Evolutionary conservation across 1,140 invertebrate genomes (phyloP).

Genomic region (Drepana arcuata): DNA sequence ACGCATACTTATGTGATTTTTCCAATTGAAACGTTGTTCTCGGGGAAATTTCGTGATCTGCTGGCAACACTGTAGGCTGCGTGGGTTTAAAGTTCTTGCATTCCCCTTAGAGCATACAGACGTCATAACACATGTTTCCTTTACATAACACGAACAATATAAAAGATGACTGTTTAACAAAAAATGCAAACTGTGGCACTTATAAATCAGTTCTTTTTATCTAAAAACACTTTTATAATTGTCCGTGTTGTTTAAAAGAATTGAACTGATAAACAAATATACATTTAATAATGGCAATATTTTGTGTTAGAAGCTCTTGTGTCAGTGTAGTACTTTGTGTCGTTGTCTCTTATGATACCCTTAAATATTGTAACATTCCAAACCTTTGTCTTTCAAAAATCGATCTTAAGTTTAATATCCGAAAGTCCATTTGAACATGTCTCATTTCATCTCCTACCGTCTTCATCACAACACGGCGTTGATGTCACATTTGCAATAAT

Average conservation of each 20-base stretch:
- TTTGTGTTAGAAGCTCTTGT: conserved; percentile 37
- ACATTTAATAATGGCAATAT: conserved; percentile 20
- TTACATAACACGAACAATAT: no score
- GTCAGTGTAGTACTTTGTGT: conserved; percentile 29
- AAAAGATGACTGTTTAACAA: no score
- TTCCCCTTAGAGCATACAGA: no score
- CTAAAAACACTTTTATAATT: conserved; percentile 13
- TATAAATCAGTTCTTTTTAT: conserved; percentile 26
- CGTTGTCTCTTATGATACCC: conserved; percentile 40
- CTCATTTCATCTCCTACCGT: no score
- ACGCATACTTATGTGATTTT: conserved; percentile 29
- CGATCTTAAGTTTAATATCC: no score
- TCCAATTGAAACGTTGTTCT: neutral
- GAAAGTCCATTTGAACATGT: no score
- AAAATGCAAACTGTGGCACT: conserved; percentile 25
- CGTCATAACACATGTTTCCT: no score
- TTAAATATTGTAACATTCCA: no score
- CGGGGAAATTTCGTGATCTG: neutral
- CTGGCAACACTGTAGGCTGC: neutral
- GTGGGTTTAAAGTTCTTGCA: neutral
- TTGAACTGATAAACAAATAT: conserved; percentile 10
- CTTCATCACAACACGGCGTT: no score
- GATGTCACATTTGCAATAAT: no score
- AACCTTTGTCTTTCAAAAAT: no score
- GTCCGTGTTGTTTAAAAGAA: conserved; percentile 5